These are phyloP conservation scores for Dromiciops gliroides DNA, from an alignment of 2,113 vertebrate genomes.

Conservation along the genomic window DNA sequence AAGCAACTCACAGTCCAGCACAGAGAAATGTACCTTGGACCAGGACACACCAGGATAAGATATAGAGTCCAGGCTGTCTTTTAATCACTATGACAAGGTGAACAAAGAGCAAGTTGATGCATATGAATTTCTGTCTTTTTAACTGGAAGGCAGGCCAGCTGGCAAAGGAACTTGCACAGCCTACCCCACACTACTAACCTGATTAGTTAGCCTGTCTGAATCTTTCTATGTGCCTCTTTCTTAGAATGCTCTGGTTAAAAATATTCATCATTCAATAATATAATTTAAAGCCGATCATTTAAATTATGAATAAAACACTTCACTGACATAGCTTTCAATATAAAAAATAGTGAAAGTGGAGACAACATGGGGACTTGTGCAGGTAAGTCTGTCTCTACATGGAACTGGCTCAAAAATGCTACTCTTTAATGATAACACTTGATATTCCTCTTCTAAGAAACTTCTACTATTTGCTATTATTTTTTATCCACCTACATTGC, in stretches of 20 bases:
- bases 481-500: background rate
- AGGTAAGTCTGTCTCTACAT: background rate
- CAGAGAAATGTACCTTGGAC: background rate
- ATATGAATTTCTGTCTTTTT: background rate
- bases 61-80: background rate
- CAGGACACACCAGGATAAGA: background rate
- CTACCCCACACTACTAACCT: background rate
- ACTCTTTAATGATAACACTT: background rate
- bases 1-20: conserved; percentile 42
- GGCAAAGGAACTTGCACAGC: background rate
- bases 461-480: background rate
- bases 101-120: background rate
- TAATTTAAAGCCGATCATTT: background rate
- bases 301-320: background rate
- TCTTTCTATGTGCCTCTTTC: background rate
- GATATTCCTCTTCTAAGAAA: background rate
- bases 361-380: background rate
- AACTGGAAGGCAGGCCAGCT: background rate
- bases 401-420: background rate
- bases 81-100: background rate
- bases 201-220: background rate
- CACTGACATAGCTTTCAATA: background rate
- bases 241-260: background rate
- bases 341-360: background rate
- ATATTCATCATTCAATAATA: background rate